Conservation (phyloP, 64 coral and sea anemone species). For the Porites lutea region DNA sequence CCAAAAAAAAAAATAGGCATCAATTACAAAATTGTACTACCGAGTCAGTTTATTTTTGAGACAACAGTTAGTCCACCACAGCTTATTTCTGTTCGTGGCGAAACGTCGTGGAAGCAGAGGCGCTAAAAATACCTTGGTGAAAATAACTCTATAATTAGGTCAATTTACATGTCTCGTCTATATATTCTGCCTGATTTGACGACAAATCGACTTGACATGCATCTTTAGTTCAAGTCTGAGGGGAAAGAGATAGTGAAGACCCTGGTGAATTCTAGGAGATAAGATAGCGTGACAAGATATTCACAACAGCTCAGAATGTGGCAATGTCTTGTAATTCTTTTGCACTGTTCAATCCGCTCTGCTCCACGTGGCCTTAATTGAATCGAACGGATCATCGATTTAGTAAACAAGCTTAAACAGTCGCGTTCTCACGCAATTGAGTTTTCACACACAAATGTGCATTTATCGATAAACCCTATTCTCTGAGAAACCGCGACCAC, state of each 20-base stretch:
- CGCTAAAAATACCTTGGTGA: constrained; percentile 23
- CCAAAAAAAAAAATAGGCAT: too few relatives aligned
- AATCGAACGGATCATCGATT: constrained; percentile 31
- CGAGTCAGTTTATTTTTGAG: too few relatives aligned
- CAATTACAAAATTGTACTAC: too few relatives aligned
- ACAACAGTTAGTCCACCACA: too few relatives aligned
- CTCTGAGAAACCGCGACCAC: constrained; percentile 37
- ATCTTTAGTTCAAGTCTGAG: background rate
- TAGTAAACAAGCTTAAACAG: constrained; percentile 42
- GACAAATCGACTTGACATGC: background rate
- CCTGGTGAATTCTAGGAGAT: background rate
- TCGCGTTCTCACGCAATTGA: constrained; percentile 44
- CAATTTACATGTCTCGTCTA: constrained; percentile 42
- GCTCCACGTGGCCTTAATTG: constrained; percentile 41
- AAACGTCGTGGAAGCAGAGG: too few relatives aligned
- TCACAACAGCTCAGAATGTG: background rate
- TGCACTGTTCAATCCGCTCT: background rate
- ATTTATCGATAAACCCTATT: constrained; percentile 31
- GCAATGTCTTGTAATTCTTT: background rate
- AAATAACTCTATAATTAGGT: constrained; percentile 40
- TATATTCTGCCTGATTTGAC: constrained; percentile 11
- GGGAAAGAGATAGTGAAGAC: background rate
- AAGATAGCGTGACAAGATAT: background rate
- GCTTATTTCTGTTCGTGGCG: too few relatives aligned
- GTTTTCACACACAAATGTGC: constrained; percentile 32